These are phyloP conservation scores for Umimayanthus kanabou DNA, from an alignment of 92 coral and sea anemone species.

Conservation along the genomic window DNA sequence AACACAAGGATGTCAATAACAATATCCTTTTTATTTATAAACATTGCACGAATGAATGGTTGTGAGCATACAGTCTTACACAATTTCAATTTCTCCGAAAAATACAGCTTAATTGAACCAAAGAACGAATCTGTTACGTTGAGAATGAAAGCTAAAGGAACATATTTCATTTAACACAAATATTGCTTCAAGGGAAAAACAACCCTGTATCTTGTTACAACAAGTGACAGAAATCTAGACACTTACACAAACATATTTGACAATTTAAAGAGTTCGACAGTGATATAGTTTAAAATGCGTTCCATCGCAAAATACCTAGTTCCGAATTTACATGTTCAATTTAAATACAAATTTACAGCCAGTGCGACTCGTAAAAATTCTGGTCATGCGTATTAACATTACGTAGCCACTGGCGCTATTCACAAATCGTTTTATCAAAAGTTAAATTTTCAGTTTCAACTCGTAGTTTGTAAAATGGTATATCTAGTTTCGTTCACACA, in stretches of 20 bases:
- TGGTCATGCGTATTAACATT: slow-evolving; percentile 23
- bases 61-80: neutral
- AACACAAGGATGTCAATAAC: neutral
- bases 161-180: slow-evolving; percentile 22
- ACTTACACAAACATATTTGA: neutral
- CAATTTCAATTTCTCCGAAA: slow-evolving; percentile 6
- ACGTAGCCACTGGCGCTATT: slow-evolving; percentile 18
- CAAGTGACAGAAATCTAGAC: slow-evolving; percentile 2
- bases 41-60: slow-evolving; percentile 23
- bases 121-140: slow-evolving; percentile 9
- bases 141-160: slow-evolving; percentile 26
- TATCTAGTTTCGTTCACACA: neutral
- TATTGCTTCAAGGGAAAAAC: neutral
- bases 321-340: slow-evolving; percentile 20
- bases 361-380: slow-evolving; percentile 31
- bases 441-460: slow-evolving; percentile 24
- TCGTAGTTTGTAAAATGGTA: slow-evolving; percentile 28
- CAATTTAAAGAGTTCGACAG: slow-evolving; percentile 4
- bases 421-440: slow-evolving; percentile 43
- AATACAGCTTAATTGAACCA: slow-evolving; percentile 3
- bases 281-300: slow-evolving; percentile 12
- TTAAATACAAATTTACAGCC: slow-evolving; percentile 39
- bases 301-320: slow-evolving; percentile 25
- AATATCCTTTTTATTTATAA: slow-evolving; percentile 13
- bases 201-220: neutral